A percentile compares a stretch with the other conserved stretches of the same genome.
These are phyloP conservation scores for Luffia ferchaultella DNA, from an alignment of 2,888 invertebrate genomes.

Conservation along the genomic window DNA sequence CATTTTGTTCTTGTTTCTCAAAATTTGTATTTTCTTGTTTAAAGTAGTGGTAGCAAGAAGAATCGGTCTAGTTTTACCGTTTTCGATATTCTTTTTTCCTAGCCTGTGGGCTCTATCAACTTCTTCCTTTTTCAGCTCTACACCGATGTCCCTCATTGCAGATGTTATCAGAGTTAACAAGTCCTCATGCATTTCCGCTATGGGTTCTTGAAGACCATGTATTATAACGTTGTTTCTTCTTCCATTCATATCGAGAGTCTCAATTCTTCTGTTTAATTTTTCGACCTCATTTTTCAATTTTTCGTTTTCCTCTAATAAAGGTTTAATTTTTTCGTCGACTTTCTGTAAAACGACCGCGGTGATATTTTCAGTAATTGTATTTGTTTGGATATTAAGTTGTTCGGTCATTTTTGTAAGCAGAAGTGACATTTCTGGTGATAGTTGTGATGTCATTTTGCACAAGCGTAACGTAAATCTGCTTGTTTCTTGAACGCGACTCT, in stretches of 20 bases:
- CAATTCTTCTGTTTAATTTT: constrained; percentile 2
- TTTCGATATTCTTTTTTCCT: neutral
- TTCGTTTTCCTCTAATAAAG: constrained; percentile 11
- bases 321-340: constrained; percentile 13
- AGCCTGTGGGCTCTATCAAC: neutral
- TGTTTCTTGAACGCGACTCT: neutral
- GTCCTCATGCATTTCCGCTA: neutral
- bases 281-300: constrained; percentile 11
- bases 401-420: constrained; percentile 12
- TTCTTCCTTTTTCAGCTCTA: neutral
- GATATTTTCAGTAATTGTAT: constrained; percentile 11
- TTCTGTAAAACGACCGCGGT: constrained; percentile 9
- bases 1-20: neutral
- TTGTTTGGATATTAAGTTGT: constrained; percentile 13
- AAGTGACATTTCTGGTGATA: constrained; percentile 7
- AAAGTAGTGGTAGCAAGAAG: neutral
- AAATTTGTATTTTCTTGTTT: neutral
- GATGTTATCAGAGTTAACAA: neutral
- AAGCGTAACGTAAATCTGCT: neutral
- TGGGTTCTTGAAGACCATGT: neutral
- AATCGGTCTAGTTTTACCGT: neutral
- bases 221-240: neutral
- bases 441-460: neutral
- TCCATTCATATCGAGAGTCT: neutral
- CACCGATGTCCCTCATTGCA: neutral